Base-by-base conservation (phyloP, 2,888 invertebrate genomes). In the Drosophila neonasuta region DNA sequence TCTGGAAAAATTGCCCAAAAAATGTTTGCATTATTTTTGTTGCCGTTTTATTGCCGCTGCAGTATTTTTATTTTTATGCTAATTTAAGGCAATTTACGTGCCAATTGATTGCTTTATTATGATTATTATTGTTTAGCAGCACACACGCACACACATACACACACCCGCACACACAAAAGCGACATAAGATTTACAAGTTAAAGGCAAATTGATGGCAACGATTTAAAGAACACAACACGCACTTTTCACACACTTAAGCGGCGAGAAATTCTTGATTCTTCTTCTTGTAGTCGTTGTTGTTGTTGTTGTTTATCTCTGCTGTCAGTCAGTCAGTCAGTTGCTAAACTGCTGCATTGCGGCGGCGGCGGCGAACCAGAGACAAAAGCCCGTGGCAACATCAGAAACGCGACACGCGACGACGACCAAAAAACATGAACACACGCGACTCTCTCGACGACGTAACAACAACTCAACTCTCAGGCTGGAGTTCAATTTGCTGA, bases 1-100 rank as follows among this genome's bases (percentile, higher is more conserved):
- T 87, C 68, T 82, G 83, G 49, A 81, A 87, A 86, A 83, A 77
- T 71, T 69, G 63, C 70, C 72, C 48, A 57, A 68, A 74, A 68
- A 74, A 71, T 36, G n/a, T 62, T 68, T 68, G 30, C 59, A 48
- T 71, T 64, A 61, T 71, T 59, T 62, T 24, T 24, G 24, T 24
- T 48, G 62, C 29, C 59, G 45, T 66, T 32, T 36, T 6, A n/a
- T n/a, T 66, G 69, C 60, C 57, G 74, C 69, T 60, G 36, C 29
- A 49, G 44, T 24, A 24, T 24, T 24, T 24, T 54, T 63, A 39
- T 50, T 8, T 30, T 58, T 32, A 74, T 67, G 61, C n/a, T 30
- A 71, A 61, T 75, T 61, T n/a, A 65, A 51, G 24, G 50, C 57
- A 76, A 73, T 70, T 60, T 49, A 42, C 46, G 41, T 51, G 62